Conservation (phyloP, 1,140 invertebrate species). For the Drosophila kikkawai region DNA sequence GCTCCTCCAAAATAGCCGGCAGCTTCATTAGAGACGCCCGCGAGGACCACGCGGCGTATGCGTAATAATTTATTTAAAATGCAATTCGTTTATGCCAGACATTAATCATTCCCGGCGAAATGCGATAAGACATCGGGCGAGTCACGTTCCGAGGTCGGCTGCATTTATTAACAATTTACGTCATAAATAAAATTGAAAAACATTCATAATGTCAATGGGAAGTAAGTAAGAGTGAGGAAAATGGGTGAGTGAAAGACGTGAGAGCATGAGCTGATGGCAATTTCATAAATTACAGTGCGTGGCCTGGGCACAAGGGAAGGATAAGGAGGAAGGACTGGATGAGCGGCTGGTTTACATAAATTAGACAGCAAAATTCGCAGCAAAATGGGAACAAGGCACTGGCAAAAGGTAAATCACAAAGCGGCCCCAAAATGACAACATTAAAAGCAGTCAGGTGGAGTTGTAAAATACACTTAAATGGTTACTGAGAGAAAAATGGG, state of each 20-base stretch:
- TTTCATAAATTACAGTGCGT: slow-evolving; percentile 61
- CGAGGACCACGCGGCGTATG: slow-evolving; percentile 59
- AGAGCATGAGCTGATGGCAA: slow-evolving; percentile 52
- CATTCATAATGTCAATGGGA: slow-evolving; percentile 75
- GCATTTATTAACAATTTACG: slow-evolving; percentile 81
- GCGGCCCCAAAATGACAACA: slow-evolving; percentile 68
- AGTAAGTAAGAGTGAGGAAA: slow-evolving; percentile 15
- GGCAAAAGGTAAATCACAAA: slow-evolving; percentile 68
- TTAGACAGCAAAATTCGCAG: slow-evolving; percentile 77
- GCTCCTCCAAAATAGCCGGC: slow-evolving; percentile 63
- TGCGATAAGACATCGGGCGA: slow-evolving; percentile 26
- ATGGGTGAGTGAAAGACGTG: slow-evolving; percentile 53
- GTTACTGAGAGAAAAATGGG: slow-evolving; percentile 16
- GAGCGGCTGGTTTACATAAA: slow-evolving; percentile 56
- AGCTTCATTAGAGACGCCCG: slow-evolving; percentile 68
- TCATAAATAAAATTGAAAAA: slow-evolving; percentile 81
- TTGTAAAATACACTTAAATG: slow-evolving; percentile 23
- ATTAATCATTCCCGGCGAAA: slow-evolving; percentile 63
- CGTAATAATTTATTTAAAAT: slow-evolving; percentile 81
- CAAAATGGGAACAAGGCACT: slow-evolving; percentile 63
- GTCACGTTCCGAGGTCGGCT: slow-evolving; percentile 32
- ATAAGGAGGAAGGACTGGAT: slow-evolving; percentile 1
- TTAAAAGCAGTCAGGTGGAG: slow-evolving; percentile 35
- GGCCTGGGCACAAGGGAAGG: not conserved
- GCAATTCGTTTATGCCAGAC: slow-evolving; percentile 75